Evolutionary conservation across 2,888 invertebrate species (phyloP), one percentile per base, ranked within the genome.

Genomic region (Scrobipalpa costella): DNA sequence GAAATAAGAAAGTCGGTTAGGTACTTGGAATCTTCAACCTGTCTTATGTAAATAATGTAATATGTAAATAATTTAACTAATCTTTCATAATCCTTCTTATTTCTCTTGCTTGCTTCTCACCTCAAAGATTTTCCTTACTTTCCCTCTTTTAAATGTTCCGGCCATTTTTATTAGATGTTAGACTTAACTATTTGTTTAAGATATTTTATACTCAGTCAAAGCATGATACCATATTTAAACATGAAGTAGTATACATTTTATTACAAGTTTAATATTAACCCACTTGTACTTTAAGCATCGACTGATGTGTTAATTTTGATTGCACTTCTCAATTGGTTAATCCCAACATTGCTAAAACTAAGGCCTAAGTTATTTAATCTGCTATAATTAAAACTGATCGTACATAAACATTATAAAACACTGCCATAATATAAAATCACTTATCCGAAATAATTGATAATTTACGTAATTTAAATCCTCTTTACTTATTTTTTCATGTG

Each of bases 141-240:
- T 73, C 74, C 79, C 80, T 84, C 72, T 77, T 81, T 79, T 77
- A 77, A 86, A 86, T 83, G 80, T 85, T 90, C 90, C 90, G 90
- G 88, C 90, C 90, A 90, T 90, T 89, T 90, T 90, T 78, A 77
- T 83, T 90, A 90, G 88, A 73, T 74, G 69, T 76, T 85, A 87
- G 84, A 77, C 67, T 81, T 78, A 75, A 69, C 73, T 77, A 74
- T 67, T 69, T 47, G 27, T 61, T 66, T 64, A 66, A 55, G 59
- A 59, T 64, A 61, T 61, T 61, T 58, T 57, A 60, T 57, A 49
- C 49, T 49, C 49, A 61, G 40, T 38, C 27, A 40, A 38, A 47
- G 44, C 58, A 15, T 38, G 13, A 17, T 58, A 58, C 50, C 55
- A 34, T 55, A 15, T 6, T 19, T 6, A 34, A 55, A 15, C n/a